Conservation (phyloP, 1,140 invertebrate genomes). For the Hestina assimilis region DNA sequence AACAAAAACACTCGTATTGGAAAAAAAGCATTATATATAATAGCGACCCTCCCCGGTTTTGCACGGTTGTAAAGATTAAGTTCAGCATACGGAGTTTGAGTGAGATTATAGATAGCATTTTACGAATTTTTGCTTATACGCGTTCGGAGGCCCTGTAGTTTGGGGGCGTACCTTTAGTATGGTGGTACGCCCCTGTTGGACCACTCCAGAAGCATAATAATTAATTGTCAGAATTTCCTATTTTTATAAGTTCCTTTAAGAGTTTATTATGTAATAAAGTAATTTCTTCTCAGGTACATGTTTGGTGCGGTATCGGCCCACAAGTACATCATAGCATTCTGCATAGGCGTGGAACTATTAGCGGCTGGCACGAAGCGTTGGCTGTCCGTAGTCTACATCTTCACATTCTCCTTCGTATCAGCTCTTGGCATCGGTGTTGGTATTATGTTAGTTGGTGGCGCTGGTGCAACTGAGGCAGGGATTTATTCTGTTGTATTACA, state of each 20-base stretch:
- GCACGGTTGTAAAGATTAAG: no score
- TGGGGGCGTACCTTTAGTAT: no score
- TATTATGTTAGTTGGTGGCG: slow-evolving; percentile 79
- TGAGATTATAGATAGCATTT: no score
- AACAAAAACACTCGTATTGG: no score
- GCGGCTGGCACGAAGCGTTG: slow-evolving; percentile 79
- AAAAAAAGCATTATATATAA: no score
- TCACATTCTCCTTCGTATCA: slow-evolving; percentile 86
- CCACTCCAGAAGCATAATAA: no score
- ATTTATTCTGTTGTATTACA: slow-evolving; percentile 65
- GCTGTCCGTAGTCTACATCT: slow-evolving; percentile 65
- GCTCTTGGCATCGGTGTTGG: slow-evolving; percentile 88
- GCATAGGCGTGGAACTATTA: slow-evolving; percentile 88
- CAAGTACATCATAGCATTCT: slow-evolving; percentile 94
- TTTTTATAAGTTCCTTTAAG: neutral
- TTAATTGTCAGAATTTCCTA: no score
- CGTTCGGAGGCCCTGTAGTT: no score
- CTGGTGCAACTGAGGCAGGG: slow-evolving; percentile 73
- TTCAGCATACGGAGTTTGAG: no score
- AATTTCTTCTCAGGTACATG: slow-evolving; percentile 80
- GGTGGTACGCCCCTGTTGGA: no score
- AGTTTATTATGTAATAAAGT: neutral
- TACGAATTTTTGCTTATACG: no score
- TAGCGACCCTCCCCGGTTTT: no score
- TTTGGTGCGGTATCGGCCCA: slow-evolving; percentile 92